phyloP scores from a whole-genome alignment of 2,113 vertebrate genomes.

The Bos indicus region DNA sequence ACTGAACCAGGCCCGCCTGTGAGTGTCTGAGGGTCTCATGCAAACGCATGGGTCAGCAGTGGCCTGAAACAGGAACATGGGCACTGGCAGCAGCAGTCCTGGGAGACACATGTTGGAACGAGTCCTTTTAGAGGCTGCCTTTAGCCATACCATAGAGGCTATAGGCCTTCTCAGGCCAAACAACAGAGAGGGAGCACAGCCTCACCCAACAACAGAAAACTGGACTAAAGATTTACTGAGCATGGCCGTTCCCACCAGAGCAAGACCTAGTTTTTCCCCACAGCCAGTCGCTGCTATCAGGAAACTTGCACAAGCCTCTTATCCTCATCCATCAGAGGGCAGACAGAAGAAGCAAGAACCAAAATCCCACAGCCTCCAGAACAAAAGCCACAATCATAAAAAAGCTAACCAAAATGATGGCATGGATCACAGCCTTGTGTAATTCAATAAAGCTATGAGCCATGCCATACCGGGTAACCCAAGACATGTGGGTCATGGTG shows the following conservation, averaged over 20 bases:
- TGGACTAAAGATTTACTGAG: neutral
- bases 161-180: fast-evolving
- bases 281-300: neutral
- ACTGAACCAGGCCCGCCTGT: neutral
- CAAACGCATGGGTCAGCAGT: neutral
- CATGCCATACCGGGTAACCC: neutral
- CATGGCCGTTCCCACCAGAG: neutral
- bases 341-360: neutral
- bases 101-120: neutral
- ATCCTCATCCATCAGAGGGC: neutral
- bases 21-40: neutral
- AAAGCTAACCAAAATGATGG: neutral
- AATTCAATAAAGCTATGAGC: neutral
- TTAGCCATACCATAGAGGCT: neutral
- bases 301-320: neutral
- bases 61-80: neutral
- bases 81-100: neutral
- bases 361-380: neutral
- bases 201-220: neutral
- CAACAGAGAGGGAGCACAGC: neutral
- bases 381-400: neutral
- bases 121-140: neutral
- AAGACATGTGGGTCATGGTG: neutral
- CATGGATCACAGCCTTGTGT: neutral
- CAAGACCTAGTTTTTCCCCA: neutral